A percentile compares a stretch with the other conserved stretches of the same genome.
Evolutionary conservation across 2,113 vertebrate species (phyloP).

Genomic region (Pollimyrus isidori): DNA sequence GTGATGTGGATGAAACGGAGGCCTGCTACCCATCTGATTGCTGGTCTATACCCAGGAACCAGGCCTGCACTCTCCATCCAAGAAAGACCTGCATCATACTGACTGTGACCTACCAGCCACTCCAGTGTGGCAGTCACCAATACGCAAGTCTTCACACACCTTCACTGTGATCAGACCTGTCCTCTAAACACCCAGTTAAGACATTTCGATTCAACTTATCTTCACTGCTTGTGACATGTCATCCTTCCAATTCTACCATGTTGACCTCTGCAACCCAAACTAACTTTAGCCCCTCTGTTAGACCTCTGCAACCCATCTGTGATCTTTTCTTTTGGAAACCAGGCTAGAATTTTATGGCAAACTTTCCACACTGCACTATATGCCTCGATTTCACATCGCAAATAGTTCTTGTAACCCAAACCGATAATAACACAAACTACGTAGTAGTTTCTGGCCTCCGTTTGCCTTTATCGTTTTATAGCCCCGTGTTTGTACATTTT

Average conservation of each 20-base stretch:
- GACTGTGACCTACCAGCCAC: not conserved
- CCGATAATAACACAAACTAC: not conserved
- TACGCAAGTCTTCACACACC: not conserved
- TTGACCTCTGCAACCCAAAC: not conserved
- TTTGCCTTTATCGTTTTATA: not conserved
- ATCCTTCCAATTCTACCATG: not conserved
- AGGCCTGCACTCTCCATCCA: not conserved
- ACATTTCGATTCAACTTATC: not conserved
- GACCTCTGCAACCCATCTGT: not conserved
- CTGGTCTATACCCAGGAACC: not conserved
- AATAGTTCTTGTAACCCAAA: not conserved
- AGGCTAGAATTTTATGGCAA: not conserved
- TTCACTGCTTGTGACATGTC: not conserved
- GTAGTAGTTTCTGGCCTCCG: not conserved
- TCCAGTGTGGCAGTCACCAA: not conserved
- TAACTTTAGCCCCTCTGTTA: not conserved
- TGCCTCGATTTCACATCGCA: not conserved
- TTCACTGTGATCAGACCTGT: not conserved
- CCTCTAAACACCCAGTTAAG: not conserved
- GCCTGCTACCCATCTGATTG: not conserved
- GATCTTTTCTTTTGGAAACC: not conserved
- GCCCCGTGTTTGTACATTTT: not conserved
- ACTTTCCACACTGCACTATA: not conserved
- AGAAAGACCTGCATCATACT: not conserved
- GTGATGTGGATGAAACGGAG: not conserved